Base-by-base conservation (phyloP, 2,888 invertebrate species). In the Nymphalis polychloros region DNA sequence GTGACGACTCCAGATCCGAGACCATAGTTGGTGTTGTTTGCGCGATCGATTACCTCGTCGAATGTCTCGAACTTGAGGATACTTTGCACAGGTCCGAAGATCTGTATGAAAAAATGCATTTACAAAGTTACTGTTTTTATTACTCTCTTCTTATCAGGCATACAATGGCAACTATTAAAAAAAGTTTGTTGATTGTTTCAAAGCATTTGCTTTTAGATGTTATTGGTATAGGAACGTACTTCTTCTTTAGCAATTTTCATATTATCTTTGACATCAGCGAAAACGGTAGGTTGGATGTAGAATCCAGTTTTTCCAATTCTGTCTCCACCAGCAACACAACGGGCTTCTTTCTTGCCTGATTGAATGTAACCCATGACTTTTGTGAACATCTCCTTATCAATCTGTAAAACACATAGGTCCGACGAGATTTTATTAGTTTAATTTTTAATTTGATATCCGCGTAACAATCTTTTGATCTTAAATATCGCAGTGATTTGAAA, bases 51-150 rank as follows among this genome's bases (percentile, higher is more conserved):
- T 0, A 96, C 96, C 84, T 98, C 98, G 13, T 96, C 96, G 73
- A 97, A 88, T 3, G 94, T 94, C 53, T 95, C 95, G 78, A 98
- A 98, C 86, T 97, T 97, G 59, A 97, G 93, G 76, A 98, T 97
- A 72, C 95, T 95, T 87, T 97, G 97, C 8, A 98, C 98, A 0
- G 98, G 98, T 0, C 98, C 98, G 85, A 98, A 98, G 81, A 98
- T 98, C 97, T 97, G 76, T 46, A 63, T 71, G 16, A 23, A 27
- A 8, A 50, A 50, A 10, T 50, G 8, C 4, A 13, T 20, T 20
- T 10, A 2, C 4, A 5, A 8, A 1, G 2, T 50, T 0, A 8
- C 50, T 27, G 27, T 27, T 27, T 27, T 27, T 27, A 27, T 27
- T 27, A 27, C 27, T 27, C 27, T 27, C 3, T 3, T 23, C 3